These are phyloP conservation scores for Sander vitreus DNA, from an alignment of 2,113 vertebrate species.

Conservation along the genomic window DNA sequence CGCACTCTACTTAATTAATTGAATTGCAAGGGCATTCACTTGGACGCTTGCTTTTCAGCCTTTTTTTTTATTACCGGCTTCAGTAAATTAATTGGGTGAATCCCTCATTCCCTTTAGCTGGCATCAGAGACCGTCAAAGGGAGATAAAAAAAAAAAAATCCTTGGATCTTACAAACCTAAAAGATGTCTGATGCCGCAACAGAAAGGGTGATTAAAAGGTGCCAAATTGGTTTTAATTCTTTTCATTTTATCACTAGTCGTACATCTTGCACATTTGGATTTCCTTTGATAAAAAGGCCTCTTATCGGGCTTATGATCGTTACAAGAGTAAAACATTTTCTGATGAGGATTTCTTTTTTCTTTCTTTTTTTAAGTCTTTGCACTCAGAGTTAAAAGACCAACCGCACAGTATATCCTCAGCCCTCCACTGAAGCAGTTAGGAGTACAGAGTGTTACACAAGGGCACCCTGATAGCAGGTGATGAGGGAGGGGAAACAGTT, in stretches of 20 bases:
- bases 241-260: slow-evolving; percentile 46
- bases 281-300: slow-evolving; percentile 41
- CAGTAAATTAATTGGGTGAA: slow-evolving; percentile 77
- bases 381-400: not conserved
- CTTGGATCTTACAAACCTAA: slow-evolving; percentile 57
- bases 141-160: slow-evolving; percentile 65
- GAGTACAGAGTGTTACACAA: slow-evolving; percentile 26
- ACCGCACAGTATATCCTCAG: not conserved
- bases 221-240: slow-evolving; percentile 45
- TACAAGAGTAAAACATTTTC: slow-evolving; percentile 25
- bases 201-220: slow-evolving; percentile 66
- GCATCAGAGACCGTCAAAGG: slow-evolving; percentile 69
- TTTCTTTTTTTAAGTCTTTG: not conserved
- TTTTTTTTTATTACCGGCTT: slow-evolving; percentile 56
- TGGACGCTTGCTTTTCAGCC: slow-evolving; percentile 38
- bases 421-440: not conserved
- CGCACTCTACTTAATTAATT: slow-evolving; percentile 75
- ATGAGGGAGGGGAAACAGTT: not conserved
- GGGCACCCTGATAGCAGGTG: slow-evolving; percentile 48
- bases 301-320: slow-evolving; percentile 49
- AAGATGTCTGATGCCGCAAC: slow-evolving; percentile 58
- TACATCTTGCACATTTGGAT: slow-evolving; percentile 50
- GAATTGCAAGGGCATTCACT: slow-evolving; percentile 61
- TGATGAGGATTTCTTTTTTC: slow-evolving; percentile 28
- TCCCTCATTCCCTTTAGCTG: slow-evolving; percentile 69